phyloP scores from a whole-genome alignment of 2,888 invertebrate genomes.

The Galerucella pusilla region DNA sequence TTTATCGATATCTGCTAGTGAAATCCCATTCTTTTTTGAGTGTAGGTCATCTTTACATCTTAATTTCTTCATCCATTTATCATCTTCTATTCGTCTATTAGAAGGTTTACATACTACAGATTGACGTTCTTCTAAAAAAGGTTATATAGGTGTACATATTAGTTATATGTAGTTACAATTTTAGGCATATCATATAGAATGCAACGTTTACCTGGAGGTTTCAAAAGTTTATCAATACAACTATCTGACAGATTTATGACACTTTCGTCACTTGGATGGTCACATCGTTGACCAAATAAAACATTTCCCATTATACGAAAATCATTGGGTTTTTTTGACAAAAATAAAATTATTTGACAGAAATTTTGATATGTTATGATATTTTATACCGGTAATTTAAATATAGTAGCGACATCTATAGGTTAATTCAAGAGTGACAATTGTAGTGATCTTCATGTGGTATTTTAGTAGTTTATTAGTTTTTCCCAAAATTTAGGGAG shows the following conservation, averaged over 20 bases:
- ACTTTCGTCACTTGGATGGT: conserved; percentile 43
- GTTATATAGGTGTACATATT: not conserved
- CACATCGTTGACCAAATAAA: conserved; percentile 34
- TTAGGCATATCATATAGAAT: not conserved
- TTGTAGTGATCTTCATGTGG: no score
- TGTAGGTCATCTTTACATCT: conserved; percentile 67
- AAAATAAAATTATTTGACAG: conserved; percentile 13
- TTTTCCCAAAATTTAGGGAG: no score
- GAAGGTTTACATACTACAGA: not conserved
- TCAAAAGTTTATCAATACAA: conserved; percentile 50
- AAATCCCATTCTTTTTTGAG: conserved; percentile 66
- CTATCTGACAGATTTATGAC: conserved; percentile 57
- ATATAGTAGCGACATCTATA: not conserved
- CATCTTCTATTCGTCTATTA: conserved; percentile 27
- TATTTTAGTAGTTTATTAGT: no score
- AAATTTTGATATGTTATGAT: not conserved
- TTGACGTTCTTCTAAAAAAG: conserved; percentile 22
- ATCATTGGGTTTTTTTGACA: conserved; percentile 16
- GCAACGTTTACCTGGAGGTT: not conserved
- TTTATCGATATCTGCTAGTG: conserved; percentile 49
- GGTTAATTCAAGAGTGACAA: no score
- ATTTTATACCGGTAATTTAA: not conserved
- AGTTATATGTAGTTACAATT: no score
- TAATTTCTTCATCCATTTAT: conserved; percentile 49
- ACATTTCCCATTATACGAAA: conserved; percentile 44